Evolutionary conservation across 2,888 invertebrate genomes (phyloP).

Genomic region (Augochlorella aurata): DNA sequence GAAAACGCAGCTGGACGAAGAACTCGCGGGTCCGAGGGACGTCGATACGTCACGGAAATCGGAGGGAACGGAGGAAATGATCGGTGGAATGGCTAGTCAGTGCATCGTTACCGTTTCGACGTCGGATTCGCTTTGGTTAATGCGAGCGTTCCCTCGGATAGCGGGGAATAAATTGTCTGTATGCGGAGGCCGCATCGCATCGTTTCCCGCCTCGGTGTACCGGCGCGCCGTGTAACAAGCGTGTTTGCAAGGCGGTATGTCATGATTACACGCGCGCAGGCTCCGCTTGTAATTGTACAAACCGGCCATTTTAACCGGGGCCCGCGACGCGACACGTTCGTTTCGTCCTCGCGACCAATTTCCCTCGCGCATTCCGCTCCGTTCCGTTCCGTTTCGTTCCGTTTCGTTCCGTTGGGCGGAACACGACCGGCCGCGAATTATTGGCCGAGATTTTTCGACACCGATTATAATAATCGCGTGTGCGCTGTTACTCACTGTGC

Average conservation of each 20-base stretch:
- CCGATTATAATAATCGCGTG: constrained; percentile 45
- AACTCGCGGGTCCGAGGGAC: constrained; percentile 10
- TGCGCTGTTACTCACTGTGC: constrained; percentile 13
- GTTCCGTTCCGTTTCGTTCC: neutral
- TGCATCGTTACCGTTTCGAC: constrained; percentile 45
- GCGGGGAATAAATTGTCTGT: constrained; percentile 49
- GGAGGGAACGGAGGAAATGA: constrained; percentile 27
- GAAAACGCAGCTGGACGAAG: neutral
- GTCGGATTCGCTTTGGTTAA: constrained; percentile 51
- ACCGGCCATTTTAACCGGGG: constrained; percentile 31
- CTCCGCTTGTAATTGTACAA: constrained; percentile 49
- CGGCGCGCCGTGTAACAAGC: constrained; percentile 42
- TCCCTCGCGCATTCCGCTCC: neutral
- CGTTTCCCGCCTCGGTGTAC: constrained; percentile 25
- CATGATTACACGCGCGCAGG: constrained; percentile 51
- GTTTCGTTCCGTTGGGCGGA: neutral
- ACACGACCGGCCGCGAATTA: constrained; percentile 37
- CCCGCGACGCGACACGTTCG: constrained; percentile 9
- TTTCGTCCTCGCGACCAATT: constrained; percentile 4
- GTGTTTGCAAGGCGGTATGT: constrained; percentile 57
- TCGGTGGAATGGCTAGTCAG: constrained; percentile 19
- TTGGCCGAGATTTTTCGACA: constrained; percentile 44
- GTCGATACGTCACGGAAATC: constrained; percentile 13
- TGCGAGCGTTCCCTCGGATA: constrained; percentile 43
- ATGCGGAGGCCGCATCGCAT: constrained; percentile 10